Evolutionary conservation across 2,797 vertebrate species (phyloP).

Genomic region (Fistularia tabacaria): DNA sequence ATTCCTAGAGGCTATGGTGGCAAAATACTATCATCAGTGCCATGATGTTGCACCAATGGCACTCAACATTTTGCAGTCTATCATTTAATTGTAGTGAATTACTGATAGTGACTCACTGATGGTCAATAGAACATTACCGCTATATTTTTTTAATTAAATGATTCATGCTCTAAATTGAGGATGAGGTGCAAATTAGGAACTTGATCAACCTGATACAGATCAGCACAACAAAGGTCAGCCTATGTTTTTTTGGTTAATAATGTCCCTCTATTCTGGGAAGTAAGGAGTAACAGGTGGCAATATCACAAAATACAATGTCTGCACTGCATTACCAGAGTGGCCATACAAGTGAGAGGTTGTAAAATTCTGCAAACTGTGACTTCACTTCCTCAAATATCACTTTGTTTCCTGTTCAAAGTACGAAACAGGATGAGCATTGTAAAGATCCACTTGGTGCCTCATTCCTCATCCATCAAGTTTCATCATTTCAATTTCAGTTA

Average conservation of each 20-base stretch:
- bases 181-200: conserved; percentile 2
- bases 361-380: conserved; percentile 17
- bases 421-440: conserved; percentile 34
- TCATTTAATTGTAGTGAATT: conserved; percentile 6
- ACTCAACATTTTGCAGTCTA: conserved; percentile 34
- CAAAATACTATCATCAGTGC: conserved; percentile 41
- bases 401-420: conserved; percentile 51
- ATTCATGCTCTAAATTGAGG: not conserved
- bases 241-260: too few relatives aligned
- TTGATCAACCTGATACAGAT: too few relatives aligned
- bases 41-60: conserved; percentile 45
- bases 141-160: conserved; percentile 6
- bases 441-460: conserved; percentile 5
- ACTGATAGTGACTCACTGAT: too few relatives aligned
- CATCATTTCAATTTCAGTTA: not conserved
- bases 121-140: conserved; percentile 8
- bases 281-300: too few relatives aligned
- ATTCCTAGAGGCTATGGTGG: conserved; percentile 16
- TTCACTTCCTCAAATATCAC: conserved; percentile 55
- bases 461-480: conserved; percentile 2
- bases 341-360: too few relatives aligned
- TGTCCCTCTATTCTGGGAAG: too few relatives aligned
- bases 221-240: too few relatives aligned
- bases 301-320: too few relatives aligned
- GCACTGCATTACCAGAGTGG: too few relatives aligned